phyloP scores from a whole-genome alignment of 2,888 invertebrate genomes.

The Chymomyza fuscimana region DNA sequence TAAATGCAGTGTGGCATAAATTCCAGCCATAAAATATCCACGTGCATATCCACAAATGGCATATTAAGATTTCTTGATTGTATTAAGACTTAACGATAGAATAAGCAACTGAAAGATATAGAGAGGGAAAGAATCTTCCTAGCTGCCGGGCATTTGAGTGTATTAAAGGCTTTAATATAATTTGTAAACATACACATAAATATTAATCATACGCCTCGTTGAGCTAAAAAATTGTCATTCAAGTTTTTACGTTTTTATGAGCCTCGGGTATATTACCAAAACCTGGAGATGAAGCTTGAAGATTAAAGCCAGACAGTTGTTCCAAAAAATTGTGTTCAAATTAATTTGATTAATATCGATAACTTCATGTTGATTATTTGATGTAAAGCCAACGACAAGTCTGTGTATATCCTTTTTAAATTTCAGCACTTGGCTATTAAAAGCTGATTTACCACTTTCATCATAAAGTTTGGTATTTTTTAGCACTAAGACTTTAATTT shows the following conservation, averaged over 20 bases:
- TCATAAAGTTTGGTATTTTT: too few relatives aligned
- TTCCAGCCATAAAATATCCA: background rate
- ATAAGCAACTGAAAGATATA: background rate
- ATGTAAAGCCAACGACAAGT: background rate
- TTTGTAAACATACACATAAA: slow-evolving; percentile 36
- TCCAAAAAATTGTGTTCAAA: too few relatives aligned
- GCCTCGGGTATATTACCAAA: too few relatives aligned
- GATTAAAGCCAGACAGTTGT: too few relatives aligned
- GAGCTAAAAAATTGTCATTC: slow-evolving; percentile 42
- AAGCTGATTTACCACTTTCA: too few relatives aligned
- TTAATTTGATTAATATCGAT: too few relatives aligned
- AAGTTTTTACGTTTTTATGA: slow-evolving; percentile 10
- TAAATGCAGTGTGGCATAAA: slow-evolving; percentile 2
- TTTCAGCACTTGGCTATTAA: too few relatives aligned
- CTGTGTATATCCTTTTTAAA: too few relatives aligned
- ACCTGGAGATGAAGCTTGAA: background rate
- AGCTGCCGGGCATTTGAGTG: background rate
- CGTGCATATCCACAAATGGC: background rate
- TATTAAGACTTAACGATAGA: background rate
- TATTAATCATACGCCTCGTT: slow-evolving; percentile 68
- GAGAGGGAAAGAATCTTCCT: background rate
- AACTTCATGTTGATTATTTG: too few relatives aligned
- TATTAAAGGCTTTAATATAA: slow-evolving; percentile 52
- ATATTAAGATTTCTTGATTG: background rate
- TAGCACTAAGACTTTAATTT: too few relatives aligned